Base-by-base conservation (phyloP, 2,113 vertebrate genomes). In the Dipodomys ordii region DNA sequence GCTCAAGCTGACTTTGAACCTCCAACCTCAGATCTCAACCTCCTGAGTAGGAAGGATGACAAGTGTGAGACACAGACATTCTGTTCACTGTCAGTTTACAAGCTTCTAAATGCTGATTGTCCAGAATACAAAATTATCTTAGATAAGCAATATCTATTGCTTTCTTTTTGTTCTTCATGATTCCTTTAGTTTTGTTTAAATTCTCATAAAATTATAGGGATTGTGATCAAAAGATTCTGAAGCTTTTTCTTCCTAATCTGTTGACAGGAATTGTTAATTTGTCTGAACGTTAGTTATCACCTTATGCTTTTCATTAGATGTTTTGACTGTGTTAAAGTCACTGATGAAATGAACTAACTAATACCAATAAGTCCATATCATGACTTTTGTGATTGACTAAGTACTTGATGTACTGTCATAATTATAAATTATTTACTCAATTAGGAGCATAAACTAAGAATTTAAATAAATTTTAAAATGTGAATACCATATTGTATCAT, bases 171-270 rank as follows among this genome's bases (percentile, higher is more conserved):
- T 62, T 71, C 35, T 76, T 88, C 12, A 67, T 80, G 79, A 32
- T 80, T 87, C 81, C 32, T 5, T 85, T 76, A 76, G 28, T 74
- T 88, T 53, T 92, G 8, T 62, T 71, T 87, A 27, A 44, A 7
- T 49, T 53, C 39, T 89, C 30, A 49, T 18, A 77, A 20, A 83
- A 85, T 88, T 90, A 78, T 2, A 76, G 30, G 20, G 74, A 28
- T 67, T 32, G 46, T 73, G 30, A n/a, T 10, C 4, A 90, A 65
- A 90, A 78, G 15, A 81, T 84, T n/a, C 35, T 76, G 62, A 89
- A 39, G 12, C 49, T 71, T 94, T 60, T 77, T 27, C 76, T 80
- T 88, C 87, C 23, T 27, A 71, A 86, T 88, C 53, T 69, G 46
- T 32, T 80, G 57, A 6, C 60, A 11, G 65, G 25, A 84, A 1